Conservation (phyloP, 2,113 vertebrate species). For the Malurus elegans region DNA sequence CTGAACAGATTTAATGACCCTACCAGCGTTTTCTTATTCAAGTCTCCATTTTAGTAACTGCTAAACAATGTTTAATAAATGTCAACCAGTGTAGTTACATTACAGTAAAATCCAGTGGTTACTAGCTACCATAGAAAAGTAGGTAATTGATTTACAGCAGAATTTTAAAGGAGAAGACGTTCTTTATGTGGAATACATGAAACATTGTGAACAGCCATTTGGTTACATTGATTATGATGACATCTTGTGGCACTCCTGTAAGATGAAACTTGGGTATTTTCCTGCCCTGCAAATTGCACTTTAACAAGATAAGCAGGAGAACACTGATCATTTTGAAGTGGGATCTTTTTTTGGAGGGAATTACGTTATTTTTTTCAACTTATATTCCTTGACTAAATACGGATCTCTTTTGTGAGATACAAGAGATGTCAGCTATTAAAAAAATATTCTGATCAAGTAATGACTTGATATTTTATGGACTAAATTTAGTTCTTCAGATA, state of each 20-base stretch:
- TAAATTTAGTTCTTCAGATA: background rate
- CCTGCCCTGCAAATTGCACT: background rate
- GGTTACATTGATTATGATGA: constrained; percentile 23
- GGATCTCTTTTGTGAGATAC: background rate
- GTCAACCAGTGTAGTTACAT: background rate
- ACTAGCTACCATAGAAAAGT: background rate
- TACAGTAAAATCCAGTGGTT: background rate
- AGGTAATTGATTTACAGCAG: background rate
- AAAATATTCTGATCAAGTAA: background rate
- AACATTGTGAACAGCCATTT: background rate
- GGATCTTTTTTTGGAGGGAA: background rate
- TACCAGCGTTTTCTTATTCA: background rate
- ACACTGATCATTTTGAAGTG: background rate
- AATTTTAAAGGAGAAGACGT: background rate
- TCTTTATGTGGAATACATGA: background rate
- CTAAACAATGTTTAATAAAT: background rate
- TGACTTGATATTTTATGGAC: background rate
- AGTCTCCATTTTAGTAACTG: background rate
- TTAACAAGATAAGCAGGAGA: background rate
- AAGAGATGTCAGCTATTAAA: background rate
- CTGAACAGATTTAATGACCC: background rate
- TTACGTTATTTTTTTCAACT: background rate
- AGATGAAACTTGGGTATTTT: background rate
- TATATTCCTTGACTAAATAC: background rate
- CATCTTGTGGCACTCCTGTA: constrained; percentile 55